Evolutionary conservation across 2,888 invertebrate genomes (phyloP), one percentile per base, ranked within the genome.

Genomic region (Drosophila lutescens): DNA sequence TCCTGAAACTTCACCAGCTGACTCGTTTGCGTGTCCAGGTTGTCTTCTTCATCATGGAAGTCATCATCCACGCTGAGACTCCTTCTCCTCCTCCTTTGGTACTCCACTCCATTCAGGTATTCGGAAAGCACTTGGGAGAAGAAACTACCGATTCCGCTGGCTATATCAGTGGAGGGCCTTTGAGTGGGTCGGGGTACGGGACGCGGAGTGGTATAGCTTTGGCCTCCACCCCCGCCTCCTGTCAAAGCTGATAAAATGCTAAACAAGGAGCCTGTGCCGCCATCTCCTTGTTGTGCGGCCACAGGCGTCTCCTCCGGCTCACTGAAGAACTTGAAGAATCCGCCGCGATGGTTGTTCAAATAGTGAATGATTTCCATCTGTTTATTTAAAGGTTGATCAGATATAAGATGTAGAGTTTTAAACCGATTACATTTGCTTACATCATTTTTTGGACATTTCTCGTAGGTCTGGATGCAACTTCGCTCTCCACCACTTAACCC

Each of bases 261-360:
- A 43, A 90, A 82, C 9, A 90, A 74, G 47, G 91, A 86, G 12
- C 84, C 78, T 1, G 75, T 70, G 32, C 74, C 78, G 32, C 54
- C 62, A 10, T 74, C 71, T 38, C 72, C 72, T 53, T 74, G 75
- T 41, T 78, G 87, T 2, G 74, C 56, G n/a, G 62, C 57, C 30
- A 63, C 34, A 15, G 76, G 60, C 46, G 86, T 93, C 63, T 91
- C 90, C 57, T 93, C 93, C 44, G 93, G 86, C 38, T 93, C 93
- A 73, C 94, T 95, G 88, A 97, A 97, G 89, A 96, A 96, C 71
- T 96, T 93, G 89, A 97, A 97, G 91, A 97, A 96, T 1, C 97
- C 97, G 43, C 97, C 97, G 62, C 96, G 96, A 89, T 97, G 95
- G 91, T 96, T 97, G 92, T 97, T 97, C 55, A 97, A 93, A 90